Percentiles rank a stretch among this genome's conserved stretches.
phyloP scores from a whole-genome alignment of 2,797 vertebrate species.

The Pitangus sulphuratus region DNA sequence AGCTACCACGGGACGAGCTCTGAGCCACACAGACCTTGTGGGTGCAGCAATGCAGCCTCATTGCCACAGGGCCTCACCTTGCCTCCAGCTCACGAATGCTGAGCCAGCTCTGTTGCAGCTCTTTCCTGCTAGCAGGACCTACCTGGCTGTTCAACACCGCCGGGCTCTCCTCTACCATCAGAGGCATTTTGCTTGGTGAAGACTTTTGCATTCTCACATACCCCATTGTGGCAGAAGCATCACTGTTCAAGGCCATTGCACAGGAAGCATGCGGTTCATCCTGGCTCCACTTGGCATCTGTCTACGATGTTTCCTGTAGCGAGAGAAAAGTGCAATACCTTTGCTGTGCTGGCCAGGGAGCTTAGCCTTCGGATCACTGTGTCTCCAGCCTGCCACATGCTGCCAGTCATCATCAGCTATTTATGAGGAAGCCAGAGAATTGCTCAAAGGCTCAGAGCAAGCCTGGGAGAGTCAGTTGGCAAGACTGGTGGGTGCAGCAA shows the following conservation, averaged over 20 bases:
- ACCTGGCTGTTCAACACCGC: rapidly evolving
- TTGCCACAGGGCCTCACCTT: rapidly evolving
- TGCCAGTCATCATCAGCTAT: neutral
- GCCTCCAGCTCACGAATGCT: neutral
- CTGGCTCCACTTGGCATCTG: neutral
- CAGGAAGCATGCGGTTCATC: neutral
- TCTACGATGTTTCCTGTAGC: rapidly evolving
- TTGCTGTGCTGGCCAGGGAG: neutral
- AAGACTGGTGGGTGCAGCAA: neutral
- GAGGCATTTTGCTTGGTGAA: neutral
- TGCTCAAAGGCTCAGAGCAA: neutral
- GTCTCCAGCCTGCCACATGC: neutral
- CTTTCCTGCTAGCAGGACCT: neutral
- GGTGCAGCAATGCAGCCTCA: rapidly evolving
- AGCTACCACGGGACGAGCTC: neutral
- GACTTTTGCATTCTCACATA: neutral
- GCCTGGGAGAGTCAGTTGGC: neutral
- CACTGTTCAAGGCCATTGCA: rapidly evolving
- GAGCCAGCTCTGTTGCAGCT: neutral
- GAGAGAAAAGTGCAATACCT: neutral
- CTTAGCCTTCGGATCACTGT: neutral
- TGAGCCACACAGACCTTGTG: neutral
- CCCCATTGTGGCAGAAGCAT: too few relatives aligned
- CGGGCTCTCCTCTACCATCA: neutral
- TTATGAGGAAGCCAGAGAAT: neutral